phyloP scores from a whole-genome alignment of 1,140 invertebrate species.

The Eciton burchellii region DNA sequence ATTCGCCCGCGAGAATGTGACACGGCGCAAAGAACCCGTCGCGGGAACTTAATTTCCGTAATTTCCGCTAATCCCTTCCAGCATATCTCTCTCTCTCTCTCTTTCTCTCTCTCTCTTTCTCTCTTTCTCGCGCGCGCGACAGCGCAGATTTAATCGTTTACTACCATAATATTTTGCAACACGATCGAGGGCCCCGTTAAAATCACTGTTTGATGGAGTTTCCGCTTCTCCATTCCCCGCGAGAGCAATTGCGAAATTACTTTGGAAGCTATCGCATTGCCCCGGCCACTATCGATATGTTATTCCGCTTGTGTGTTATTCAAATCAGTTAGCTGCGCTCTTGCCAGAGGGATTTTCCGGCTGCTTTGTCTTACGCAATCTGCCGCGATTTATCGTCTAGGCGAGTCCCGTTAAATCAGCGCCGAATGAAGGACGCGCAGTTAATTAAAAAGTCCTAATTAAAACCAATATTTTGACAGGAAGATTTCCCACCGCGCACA shows the following conservation, averaged over 20 bases:
- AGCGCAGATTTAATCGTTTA: not conserved
- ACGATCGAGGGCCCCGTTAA: not conserved
- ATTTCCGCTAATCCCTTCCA: not conserved
- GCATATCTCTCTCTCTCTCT: no score
- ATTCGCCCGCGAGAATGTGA: not conserved
- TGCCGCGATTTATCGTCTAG: not conserved
- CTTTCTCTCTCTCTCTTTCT: no score
- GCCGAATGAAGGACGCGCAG: not conserved
- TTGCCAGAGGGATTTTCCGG: not conserved
- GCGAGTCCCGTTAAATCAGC: not conserved
- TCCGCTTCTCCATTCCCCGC: not conserved
- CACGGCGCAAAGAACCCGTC: not conserved
- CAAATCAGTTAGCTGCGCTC: not conserved
- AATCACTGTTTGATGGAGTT: slow-evolving; percentile 2
- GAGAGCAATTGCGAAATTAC: slow-evolving; percentile 12
- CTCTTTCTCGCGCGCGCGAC: no score
- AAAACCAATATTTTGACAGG: no score
- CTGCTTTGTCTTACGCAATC: not conserved
- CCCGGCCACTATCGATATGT: not conserved
- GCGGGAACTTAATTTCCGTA: slow-evolving; percentile 1
- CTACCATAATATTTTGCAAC: slow-evolving; percentile 14
- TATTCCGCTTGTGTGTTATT: not conserved
- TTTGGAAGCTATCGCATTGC: slow-evolving; percentile 9
- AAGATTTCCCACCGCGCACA: no score
- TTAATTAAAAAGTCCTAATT: no score